Percentiles rank a stretch among this genome's conserved stretches.
These are phyloP conservation scores for Anastatus disparis DNA, from an alignment of 1,140 invertebrate genomes.

Conservation along the genomic window DNA sequence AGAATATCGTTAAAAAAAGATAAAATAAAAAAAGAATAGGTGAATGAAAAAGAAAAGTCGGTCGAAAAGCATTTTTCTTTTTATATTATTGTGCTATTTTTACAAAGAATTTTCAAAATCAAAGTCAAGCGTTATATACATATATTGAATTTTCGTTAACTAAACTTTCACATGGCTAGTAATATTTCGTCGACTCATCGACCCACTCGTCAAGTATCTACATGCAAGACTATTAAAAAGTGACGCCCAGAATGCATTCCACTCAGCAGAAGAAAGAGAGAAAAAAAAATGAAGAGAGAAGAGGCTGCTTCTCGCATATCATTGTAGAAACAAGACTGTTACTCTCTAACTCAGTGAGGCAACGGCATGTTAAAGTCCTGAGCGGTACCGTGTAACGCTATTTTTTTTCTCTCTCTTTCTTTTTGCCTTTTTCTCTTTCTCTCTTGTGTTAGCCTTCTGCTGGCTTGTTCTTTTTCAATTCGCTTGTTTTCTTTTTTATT, in stretches of 20 bases:
- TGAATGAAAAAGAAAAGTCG: too few relatives aligned
- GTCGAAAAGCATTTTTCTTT: too few relatives aligned
- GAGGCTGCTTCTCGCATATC: constrained; percentile 40
- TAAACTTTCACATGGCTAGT: background rate
- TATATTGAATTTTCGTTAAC: constrained; percentile 6
- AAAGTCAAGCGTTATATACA: background rate
- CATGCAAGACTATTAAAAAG: background rate
- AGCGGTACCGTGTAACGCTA: constrained; percentile 12
- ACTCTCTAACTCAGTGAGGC: constrained; percentile 16
- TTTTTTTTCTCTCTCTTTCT: constrained; percentile 20
- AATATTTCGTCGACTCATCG: background rate
- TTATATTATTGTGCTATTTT: constrained; percentile 16
- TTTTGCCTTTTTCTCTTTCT: background rate
- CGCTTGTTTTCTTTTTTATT: background rate
- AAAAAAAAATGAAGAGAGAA: background rate
- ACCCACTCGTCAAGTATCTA: background rate
- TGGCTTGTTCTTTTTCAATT: background rate
- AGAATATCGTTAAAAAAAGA: too few relatives aligned
- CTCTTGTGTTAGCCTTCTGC: background rate
- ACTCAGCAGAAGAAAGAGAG: too few relatives aligned
- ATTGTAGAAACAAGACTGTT: constrained; percentile 40
- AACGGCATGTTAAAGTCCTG: background rate
- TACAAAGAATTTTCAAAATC: background rate
- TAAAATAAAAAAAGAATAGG: too few relatives aligned
- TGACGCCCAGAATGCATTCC: constrained; percentile 12